Conservation (phyloP, 2,113 vertebrate species). For the Hypocryptadius cinnamomeus region DNA sequence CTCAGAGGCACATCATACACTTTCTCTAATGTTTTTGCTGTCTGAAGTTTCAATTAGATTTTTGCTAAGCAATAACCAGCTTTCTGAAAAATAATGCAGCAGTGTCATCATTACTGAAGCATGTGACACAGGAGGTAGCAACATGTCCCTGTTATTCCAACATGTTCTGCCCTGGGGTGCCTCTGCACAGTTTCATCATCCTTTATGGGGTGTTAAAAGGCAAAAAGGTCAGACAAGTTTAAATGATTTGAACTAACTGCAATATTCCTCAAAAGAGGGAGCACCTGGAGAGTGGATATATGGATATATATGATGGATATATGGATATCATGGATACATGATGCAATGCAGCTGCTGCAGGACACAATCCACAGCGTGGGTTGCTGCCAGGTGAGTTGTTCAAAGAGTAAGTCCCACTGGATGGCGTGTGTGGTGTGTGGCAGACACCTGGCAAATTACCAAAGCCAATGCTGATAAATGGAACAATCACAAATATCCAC, state of each 20-base stretch:
- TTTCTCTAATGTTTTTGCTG: not conserved
- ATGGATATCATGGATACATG: not conserved
- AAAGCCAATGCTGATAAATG: not conserved
- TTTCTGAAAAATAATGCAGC: not conserved
- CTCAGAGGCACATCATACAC: not conserved
- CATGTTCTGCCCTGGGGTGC: not conserved
- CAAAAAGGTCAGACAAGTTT: not conserved
- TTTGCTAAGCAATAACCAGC: slow-evolving; percentile 5
- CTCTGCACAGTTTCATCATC: not conserved
- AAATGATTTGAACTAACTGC: not conserved
- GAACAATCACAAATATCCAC: not conserved
- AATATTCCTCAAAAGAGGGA: not conserved
- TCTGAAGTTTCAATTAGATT: not conserved
- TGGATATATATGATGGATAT: not conserved
- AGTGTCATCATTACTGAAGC: not conserved
- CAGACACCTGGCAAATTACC: not conserved
- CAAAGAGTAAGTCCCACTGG: not conserved
- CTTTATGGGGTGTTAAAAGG: not conserved
- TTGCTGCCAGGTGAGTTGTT: not conserved
- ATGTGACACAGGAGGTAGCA: not conserved
- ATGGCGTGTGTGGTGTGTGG: not conserved
- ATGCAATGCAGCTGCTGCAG: not conserved
- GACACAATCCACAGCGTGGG: not conserved
- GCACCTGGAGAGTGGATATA: not conserved
- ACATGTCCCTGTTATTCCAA: not conserved